Evolutionary conservation across 2,888 invertebrate genomes (phyloP).

Genomic region (Eilema sororculum): DNA sequence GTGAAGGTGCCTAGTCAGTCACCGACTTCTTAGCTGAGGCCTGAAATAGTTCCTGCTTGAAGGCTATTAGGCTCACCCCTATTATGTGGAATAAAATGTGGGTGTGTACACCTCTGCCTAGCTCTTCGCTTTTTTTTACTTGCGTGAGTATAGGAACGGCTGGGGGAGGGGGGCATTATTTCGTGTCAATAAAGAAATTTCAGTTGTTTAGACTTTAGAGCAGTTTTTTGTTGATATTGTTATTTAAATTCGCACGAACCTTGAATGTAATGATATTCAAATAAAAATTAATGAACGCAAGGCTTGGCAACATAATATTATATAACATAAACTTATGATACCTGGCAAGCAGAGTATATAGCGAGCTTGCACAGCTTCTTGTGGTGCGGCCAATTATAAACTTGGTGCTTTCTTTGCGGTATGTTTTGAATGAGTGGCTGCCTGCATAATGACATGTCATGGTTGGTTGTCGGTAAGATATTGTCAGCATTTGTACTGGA

Average conservation of each 20-base stretch:
- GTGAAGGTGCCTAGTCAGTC: too few relatives aligned
- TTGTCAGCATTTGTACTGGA: slow-evolving; percentile 73
- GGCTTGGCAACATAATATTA: background rate
- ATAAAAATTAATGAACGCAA: background rate
- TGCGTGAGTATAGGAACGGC: too few relatives aligned
- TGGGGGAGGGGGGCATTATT: too few relatives aligned
- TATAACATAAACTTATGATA: slow-evolving; percentile 59
- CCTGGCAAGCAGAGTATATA: slow-evolving; percentile 94
- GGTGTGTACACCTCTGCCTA: too few relatives aligned
- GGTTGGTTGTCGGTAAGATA: slow-evolving; percentile 70
- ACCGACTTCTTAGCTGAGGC: too few relatives aligned
- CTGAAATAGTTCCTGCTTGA: too few relatives aligned
- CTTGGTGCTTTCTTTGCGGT: slow-evolving; percentile 93
- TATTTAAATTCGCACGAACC: background rate
- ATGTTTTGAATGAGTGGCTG: slow-evolving; percentile 94
- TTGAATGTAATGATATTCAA: background rate
- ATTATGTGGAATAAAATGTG: too few relatives aligned
- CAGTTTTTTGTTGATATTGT: background rate
- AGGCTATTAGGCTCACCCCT: too few relatives aligned
- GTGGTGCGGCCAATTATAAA: slow-evolving; percentile 91
- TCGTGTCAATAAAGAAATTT: too few relatives aligned
- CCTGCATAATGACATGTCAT: slow-evolving; percentile 86
- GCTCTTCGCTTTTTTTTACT: too few relatives aligned
- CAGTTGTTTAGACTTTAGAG: too few relatives aligned
- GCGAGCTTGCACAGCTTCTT: slow-evolving; percentile 94